phyloP scores from a whole-genome alignment of 1,140 invertebrate genomes.

The Ylistrum balloti region DNA sequence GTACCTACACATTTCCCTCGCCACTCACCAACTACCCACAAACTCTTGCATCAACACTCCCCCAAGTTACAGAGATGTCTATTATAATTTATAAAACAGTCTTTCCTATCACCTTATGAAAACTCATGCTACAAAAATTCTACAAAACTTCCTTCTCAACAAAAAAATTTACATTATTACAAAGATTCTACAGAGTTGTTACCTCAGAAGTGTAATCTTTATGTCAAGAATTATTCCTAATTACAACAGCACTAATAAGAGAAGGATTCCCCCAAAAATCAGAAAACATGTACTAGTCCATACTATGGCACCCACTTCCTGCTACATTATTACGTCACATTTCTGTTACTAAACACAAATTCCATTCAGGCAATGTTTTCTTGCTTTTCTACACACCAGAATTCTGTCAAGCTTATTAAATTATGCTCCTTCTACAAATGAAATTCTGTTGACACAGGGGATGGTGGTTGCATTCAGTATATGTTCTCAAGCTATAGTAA shows the following conservation, averaged over 20 bases:
- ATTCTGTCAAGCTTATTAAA: background rate
- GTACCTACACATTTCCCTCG: background rate
- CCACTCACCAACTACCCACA: background rate
- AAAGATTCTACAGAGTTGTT: no score
- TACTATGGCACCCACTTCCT: background rate
- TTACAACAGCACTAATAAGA: no score
- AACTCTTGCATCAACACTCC: background rate
- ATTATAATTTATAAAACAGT: background rate
- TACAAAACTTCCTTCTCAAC: no score
- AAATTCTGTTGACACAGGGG: conserved; percentile 11
- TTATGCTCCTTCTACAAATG: background rate
- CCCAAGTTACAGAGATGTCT: background rate
- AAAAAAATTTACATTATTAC: no score
- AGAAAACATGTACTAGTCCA: background rate
- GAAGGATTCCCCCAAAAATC: background rate
- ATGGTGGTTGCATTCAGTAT: background rate
- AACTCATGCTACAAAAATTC: background rate
- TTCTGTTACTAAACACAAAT: background rate
- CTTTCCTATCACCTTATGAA: background rate
- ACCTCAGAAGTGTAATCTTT: no score
- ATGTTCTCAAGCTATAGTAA: background rate
- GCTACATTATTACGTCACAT: background rate
- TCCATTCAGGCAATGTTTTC: background rate
- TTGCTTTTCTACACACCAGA: background rate
- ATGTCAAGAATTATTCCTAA: no score